Base-by-base conservation (phyloP, 2,113 vertebrate genomes). In the Euleptes europaea region DNA sequence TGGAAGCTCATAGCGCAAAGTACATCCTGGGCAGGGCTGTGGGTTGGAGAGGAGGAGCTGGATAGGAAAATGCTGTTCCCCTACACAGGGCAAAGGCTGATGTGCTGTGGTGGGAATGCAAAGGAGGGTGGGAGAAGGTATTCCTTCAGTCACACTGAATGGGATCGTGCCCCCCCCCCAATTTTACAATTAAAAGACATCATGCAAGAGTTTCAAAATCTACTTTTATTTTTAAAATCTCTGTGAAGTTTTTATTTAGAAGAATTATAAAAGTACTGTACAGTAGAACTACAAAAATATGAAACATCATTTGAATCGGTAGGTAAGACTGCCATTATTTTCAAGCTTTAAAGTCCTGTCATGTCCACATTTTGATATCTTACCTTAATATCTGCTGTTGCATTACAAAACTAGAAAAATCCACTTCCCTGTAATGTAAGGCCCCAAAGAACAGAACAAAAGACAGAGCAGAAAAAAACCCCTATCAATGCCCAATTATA, bases 211-310 rank as follows among this genome's bases (percentile, higher is more conserved):
- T 88, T 88, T 90, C 89, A 90, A 85, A 93, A 92, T 85, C 91
- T 86, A 91, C 54, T 69, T 93, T 28, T 28, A 23, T 63, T 63
- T 63, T 28, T 6, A 93, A 80, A 72, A 91, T 83, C 91, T 4
- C 81, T 87, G 78, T 88, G 44, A 85, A 90, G 89, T 89, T 28
- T 85, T 95, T 91, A 92, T 94, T 96, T 88, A 85, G 85, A 82
- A 92, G 92, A 91, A 93, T 95, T 97, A 96, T 70, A 95, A 97
- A 97, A 96, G 51, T 90, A 31, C 90, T 95, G 94, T 95, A 96
- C 93, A 93, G 3, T 75, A 88, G 82, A 95, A 87, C 90, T 96
- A 96, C 85, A 96, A 97, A 97, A 97, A 97, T 96, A 96, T 47
- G 92, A 91, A 84, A 82, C 90, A 94, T 54, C 67, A 75, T 95